phyloP scores from a whole-genome alignment of 2,113 vertebrate genomes.

The Microtus pennsylvanicus region DNA sequence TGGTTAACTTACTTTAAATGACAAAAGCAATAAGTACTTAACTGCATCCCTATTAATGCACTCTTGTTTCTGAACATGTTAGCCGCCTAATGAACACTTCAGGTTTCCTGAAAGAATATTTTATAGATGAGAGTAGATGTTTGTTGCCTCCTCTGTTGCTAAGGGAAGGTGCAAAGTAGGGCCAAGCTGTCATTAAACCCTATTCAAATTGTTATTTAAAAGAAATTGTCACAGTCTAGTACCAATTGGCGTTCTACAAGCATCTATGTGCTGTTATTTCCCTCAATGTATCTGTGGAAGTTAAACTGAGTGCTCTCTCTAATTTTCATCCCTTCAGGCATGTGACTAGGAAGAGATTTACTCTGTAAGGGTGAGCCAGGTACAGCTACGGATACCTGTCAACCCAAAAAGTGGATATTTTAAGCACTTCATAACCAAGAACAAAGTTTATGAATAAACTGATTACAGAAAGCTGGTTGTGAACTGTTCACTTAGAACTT shows the following conservation, averaged over 20 bases:
- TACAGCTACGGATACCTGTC: not conserved
- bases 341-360: not conserved
- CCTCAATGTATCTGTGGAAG: not conserved
- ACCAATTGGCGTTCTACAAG: constrained; percentile 32
- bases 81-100: constrained; percentile 81
- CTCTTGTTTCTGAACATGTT: constrained; percentile 78
- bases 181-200: not conserved
- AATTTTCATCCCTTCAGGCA: not conserved
- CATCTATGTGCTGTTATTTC: not conserved
- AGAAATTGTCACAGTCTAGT: constrained; percentile 33
- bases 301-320: not conserved
- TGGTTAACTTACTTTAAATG: constrained; percentile 84
- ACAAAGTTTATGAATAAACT: not conserved
- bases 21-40: constrained; percentile 83
- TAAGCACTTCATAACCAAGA: not conserved
- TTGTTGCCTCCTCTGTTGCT: constrained; percentile 70
- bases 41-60: constrained; percentile 83
- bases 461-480: not conserved
- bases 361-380: not conserved
- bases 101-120: constrained; percentile 75
- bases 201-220: constrained; percentile 48
- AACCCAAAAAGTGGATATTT: not conserved
- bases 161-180: constrained; percentile 25
- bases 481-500: not conserved
- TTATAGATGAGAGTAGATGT: constrained; percentile 78